phyloP scores from a whole-genome alignment of 2,113 vertebrate species.

The Thalassoma bifasciatum region DNA sequence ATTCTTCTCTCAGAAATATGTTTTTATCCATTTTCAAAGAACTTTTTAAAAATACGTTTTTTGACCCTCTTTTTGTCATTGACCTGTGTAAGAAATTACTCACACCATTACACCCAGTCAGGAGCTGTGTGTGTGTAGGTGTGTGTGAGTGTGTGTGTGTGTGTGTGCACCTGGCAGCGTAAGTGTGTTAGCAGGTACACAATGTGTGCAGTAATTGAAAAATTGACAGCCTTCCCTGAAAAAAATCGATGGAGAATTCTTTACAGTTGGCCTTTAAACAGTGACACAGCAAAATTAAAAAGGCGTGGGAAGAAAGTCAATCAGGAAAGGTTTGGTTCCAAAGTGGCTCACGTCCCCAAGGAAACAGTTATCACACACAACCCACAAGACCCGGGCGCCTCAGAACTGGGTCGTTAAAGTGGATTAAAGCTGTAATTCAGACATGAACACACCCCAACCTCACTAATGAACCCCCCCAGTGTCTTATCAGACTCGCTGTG shows the following conservation, averaged over 20 bases:
- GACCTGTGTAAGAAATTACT: too few species aligned
- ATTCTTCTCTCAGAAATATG: too few species aligned
- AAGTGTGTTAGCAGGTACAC: not conserved
- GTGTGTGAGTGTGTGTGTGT: not conserved
- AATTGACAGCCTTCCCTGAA: constrained; percentile 2
- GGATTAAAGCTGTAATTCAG: constrained; percentile 76
- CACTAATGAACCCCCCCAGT: constrained; percentile 53
- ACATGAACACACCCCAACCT: constrained; percentile 56
- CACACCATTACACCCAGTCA: too few species aligned
- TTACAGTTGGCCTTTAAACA: constrained; percentile 28
- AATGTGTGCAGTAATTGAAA: not conserved
- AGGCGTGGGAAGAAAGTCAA: constrained; percentile 54
- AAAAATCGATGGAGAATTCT: constrained; percentile 13
- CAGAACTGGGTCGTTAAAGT: constrained; percentile 77
- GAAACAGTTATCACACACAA: constrained; percentile 70
- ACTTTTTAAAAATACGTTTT: too few species aligned
- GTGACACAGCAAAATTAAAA: constrained; percentile 37
- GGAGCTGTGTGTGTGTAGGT: not conserved
- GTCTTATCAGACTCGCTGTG: constrained; percentile 43
- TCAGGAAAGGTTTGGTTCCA: constrained; percentile 70
- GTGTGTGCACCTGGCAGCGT: not conserved
- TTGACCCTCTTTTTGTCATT: too few species aligned
- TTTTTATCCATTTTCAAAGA: too few species aligned
- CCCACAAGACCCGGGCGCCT: constrained; percentile 66
- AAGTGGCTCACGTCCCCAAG: constrained; percentile 73